Conservation (phyloP, 2,113 vertebrate genomes). For the Pristiophorus japonicus region DNA sequence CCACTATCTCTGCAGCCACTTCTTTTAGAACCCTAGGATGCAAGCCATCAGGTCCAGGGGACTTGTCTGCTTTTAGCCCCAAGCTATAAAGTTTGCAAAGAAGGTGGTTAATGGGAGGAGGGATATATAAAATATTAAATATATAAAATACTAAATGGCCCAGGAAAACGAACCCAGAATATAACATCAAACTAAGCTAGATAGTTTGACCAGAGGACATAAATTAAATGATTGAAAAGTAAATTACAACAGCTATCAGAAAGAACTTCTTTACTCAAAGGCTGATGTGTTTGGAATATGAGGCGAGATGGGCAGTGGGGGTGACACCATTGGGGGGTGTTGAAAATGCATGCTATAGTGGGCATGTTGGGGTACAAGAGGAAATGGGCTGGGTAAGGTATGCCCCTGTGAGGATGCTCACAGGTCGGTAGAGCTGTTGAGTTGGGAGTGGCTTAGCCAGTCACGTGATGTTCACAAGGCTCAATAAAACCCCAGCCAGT, state of each 20-base stretch:
- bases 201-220: not conserved
- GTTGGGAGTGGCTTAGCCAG: too few species aligned
- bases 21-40: too few species aligned
- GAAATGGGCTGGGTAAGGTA: too few species aligned
- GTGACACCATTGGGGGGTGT: not conserved
- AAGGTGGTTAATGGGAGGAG: not conserved
- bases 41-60: too few species aligned
- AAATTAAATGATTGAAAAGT: not conserved
- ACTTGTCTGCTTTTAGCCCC: too few species aligned
- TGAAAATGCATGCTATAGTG: not conserved
- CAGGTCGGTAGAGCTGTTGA: too few species aligned
- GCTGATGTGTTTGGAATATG: not conserved
- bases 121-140: not conserved
- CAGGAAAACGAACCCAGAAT: not conserved
- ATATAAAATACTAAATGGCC: not conserved
- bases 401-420: too few species aligned
- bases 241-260: not conserved
- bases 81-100: not conserved
- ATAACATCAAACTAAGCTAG: not conserved
- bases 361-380: not conserved
- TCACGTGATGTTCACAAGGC: too few species aligned
- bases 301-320: not conserved
- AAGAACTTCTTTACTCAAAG: not conserved
- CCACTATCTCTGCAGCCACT: too few species aligned
- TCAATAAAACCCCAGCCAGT: too few species aligned